Evolutionary conservation across 2,888 invertebrate species (phyloP).

Genomic region (Phaonia tiefii): DNA sequence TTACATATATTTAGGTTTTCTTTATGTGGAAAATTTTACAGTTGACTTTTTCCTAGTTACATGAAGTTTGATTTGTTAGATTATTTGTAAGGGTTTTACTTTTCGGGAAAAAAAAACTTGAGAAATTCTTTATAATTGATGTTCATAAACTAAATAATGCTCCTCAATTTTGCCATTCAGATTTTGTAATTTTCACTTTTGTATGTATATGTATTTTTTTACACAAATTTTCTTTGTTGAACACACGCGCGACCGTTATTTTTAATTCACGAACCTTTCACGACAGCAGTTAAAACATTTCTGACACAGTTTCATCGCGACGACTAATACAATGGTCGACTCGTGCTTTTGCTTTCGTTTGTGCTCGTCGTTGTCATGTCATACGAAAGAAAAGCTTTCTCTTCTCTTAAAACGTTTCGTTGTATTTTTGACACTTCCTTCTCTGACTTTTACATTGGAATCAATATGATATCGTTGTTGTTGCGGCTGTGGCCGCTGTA

Average conservation of each 20-base stretch:
- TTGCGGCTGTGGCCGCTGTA: neutral
- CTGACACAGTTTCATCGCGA: conserved; percentile 71
- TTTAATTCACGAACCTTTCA: conserved; percentile 77
- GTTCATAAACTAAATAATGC: conserved; percentile 45
- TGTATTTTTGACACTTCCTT: conserved; percentile 47
- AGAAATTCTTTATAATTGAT: conserved; percentile 48
- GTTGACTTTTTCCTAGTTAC: neutral
- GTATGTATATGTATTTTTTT: conserved; percentile 67
- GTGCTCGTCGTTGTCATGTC: conserved; percentile 60
- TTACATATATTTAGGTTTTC: conserved; percentile 30
- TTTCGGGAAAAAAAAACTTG: conserved; percentile 47
- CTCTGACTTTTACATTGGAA: conserved; percentile 38
- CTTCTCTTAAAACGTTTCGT: conserved; percentile 41
- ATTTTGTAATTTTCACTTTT: conserved; percentile 62
- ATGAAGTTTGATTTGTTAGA: neutral
- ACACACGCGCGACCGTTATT: conserved; percentile 74
- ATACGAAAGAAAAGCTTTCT: conserved; percentile 33
- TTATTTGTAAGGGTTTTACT: conserved; percentile 47
- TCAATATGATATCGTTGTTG: conserved; percentile 44
- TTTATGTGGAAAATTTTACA: conserved; percentile 4
- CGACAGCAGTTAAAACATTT: conserved; percentile 80
- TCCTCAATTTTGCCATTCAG: conserved; percentile 48
- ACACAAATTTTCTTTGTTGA: conserved; percentile 67
- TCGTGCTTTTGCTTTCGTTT: conserved; percentile 54
- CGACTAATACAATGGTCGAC: conserved; percentile 50